phyloP scores from a whole-genome alignment of 2,113 vertebrate genomes.

The Crotalus viridis region DNA sequence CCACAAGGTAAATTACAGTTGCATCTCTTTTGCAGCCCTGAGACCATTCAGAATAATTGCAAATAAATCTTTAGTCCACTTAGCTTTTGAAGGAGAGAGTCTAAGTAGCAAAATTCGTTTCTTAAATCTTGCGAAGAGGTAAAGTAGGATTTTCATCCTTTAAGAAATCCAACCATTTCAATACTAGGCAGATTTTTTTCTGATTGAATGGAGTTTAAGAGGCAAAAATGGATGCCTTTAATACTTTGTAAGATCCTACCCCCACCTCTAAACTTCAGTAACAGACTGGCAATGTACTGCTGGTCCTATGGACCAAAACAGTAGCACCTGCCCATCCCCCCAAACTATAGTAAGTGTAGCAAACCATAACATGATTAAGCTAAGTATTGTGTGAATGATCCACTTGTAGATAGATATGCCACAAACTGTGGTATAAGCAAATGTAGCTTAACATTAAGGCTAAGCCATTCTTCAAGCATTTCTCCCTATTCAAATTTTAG shows the following conservation, averaged over 20 bases:
- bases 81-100: not conserved
- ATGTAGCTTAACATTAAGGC: not conserved
- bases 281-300: not conserved
- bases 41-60: not conserved
- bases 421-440: not conserved
- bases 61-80: not conserved
- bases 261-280: not conserved
- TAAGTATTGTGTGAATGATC: not conserved
- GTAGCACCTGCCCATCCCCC: not conserved
- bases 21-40: not conserved
- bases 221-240: not conserved
- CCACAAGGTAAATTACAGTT: conserved; percentile 26
- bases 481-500: not conserved
- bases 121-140: not conserved
- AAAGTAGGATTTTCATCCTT: not conserved
- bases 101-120: not conserved
- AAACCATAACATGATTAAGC: not conserved
- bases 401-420: not conserved
- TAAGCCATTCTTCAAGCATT: not conserved
- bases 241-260: not conserved
- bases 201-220: not conserved
- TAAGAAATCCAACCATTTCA: not conserved
- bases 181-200: not conserved
- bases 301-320: not conserved
- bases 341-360: not conserved